These are phyloP conservation scores for Nemopilema nomurai DNA, from an alignment of 30 jellyfish, hydroid and myxozoan genomes.

Conservation along the genomic window DNA sequence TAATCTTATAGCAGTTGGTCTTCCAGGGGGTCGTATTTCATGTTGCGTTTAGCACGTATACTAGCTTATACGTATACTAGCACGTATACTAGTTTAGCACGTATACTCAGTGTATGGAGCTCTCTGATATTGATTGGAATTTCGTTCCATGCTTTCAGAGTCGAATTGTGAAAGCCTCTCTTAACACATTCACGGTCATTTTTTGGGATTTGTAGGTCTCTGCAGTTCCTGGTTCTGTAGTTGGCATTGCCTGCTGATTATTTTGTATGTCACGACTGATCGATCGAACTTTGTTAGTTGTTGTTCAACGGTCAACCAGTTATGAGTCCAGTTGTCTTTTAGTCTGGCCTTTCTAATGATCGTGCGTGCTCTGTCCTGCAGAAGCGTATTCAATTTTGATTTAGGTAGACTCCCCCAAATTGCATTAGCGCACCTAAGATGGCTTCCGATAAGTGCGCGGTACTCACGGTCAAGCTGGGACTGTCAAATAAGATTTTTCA, in stretches of 20 bases:
- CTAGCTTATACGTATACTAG: neutral
- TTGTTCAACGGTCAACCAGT: conserved; percentile 12
- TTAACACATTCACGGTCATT: neutral
- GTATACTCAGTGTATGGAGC: neutral
- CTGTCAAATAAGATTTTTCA: neutral
- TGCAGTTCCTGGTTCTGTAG: conserved; percentile 1
- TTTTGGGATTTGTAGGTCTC: neutral
- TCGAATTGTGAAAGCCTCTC: neutral
- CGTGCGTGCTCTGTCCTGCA: conserved; percentile 18
- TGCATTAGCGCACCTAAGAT: neutral
- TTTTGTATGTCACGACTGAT: neutral
- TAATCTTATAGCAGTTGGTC: neutral
- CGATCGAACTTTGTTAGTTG: neutral
- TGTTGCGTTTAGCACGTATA: neutral
- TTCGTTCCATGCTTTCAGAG: conserved; percentile 7
- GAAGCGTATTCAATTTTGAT: neutral
- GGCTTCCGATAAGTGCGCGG: neutral
- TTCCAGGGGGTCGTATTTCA: neutral
- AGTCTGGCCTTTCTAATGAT: conserved; percentile 7
- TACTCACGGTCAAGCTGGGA: neutral
- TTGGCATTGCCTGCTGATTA: neutral
- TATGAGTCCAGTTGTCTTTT: conserved; percentile 4
- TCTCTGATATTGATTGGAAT: conserved; percentile 4
- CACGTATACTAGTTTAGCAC: neutral
- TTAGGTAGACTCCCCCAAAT: conserved; percentile 6